Evolutionary conservation across 2,113 vertebrate species (phyloP).

Genomic region (Miniopterus natalensis): DNA sequence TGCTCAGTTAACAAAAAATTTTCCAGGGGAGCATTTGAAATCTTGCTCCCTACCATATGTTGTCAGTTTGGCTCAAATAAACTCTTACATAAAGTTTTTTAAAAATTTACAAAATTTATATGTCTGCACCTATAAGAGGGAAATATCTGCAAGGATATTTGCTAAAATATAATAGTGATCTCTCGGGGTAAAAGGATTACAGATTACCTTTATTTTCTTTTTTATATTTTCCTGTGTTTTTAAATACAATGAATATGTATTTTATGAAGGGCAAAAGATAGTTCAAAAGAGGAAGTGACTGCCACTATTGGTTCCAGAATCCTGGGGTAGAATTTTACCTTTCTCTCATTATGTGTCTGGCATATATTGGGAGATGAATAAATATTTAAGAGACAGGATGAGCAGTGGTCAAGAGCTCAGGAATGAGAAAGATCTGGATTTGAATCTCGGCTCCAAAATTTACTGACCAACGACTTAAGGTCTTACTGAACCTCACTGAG

Average conservation of each 20-base stretch:
- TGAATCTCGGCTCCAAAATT: neutral
- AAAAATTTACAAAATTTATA: neutral
- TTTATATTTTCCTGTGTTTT: slow-evolving; percentile 12
- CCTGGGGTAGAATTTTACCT: slow-evolving; percentile 4
- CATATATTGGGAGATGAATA: neutral
- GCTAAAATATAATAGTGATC: neutral
- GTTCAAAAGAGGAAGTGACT: neutral
- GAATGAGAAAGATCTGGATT: neutral
- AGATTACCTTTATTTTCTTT: neutral
- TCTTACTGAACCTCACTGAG: neutral
- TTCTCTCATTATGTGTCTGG: neutral
- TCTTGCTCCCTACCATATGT: neutral
- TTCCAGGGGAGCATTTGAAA: neutral
- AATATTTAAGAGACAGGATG: slow-evolving; percentile 27
- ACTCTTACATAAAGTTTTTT: neutral
- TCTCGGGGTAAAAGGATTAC: neutral
- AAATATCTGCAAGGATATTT: neutral
- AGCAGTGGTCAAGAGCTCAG: neutral
- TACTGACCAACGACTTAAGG: neutral
- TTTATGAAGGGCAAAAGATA: neutral
- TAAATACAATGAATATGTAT: neutral
- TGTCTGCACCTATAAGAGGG: neutral
- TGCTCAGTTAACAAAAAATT: neutral
- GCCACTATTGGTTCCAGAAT: neutral
- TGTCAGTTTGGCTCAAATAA: neutral